Evolutionary conservation across 2,797 vertebrate species (phyloP).

Genomic region (Xyrichtys novacula): DNA sequence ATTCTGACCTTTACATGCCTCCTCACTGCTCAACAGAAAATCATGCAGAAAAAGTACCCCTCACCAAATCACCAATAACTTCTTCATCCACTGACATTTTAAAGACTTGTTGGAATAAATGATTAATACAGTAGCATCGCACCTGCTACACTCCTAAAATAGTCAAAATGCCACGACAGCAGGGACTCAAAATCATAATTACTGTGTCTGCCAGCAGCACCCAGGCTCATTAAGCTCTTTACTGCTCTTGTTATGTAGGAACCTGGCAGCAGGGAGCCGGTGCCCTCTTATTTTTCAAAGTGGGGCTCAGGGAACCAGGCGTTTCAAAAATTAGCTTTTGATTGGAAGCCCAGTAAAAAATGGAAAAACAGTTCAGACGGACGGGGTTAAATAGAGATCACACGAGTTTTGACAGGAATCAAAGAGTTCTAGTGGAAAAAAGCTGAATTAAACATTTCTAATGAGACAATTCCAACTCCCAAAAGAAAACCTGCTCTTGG

Average conservation of each 20-base stretch:
- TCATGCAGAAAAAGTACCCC: neutral
- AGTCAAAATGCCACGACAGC: slow-evolving; percentile 26
- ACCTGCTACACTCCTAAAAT: slow-evolving; percentile 35
- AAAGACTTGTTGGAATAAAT: slow-evolving; percentile 31
- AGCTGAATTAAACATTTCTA: slow-evolving; percentile 27
- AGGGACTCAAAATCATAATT: slow-evolving; percentile 41
- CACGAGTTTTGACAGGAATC: slow-evolving; percentile 25
- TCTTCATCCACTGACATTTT: slow-evolving; percentile 39
- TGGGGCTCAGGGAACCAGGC: slow-evolving; percentile 27
- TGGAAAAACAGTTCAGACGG: slow-evolving; percentile 2
- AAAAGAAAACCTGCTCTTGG: slow-evolving; percentile 1
- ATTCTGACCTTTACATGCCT: slow-evolving; percentile 37
- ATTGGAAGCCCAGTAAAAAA: slow-evolving; percentile 25
- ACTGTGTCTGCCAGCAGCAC: slow-evolving; percentile 27
- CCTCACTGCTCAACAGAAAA: slow-evolving; percentile 8
- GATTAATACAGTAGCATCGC: slow-evolving; percentile 20
- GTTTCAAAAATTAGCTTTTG: slow-evolving; percentile 38
- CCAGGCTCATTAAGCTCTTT: slow-evolving; percentile 31
- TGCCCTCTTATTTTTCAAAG: slow-evolving; percentile 27
- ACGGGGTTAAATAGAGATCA: slow-evolving; percentile 24
- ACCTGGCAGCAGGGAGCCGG: slow-evolving; percentile 29
- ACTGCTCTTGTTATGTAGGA: slow-evolving; percentile 27
- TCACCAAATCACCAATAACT: neutral
- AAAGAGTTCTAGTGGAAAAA: slow-evolving; percentile 1
- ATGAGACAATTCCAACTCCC: neutral